phyloP scores from a whole-genome alignment of 2,113 vertebrate species.

The Baryphthengus martii region DNA sequence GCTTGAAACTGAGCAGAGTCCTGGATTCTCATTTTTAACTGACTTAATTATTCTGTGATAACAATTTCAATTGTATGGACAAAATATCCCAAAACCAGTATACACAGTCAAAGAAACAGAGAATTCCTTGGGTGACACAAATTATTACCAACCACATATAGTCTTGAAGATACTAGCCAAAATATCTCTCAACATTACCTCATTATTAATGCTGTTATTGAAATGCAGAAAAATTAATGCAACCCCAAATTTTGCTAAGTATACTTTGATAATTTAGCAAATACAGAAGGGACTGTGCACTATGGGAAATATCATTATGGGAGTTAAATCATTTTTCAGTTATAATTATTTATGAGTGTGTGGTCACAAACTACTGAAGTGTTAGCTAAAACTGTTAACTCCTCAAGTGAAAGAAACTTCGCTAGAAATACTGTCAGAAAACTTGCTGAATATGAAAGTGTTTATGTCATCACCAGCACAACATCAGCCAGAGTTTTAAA shows the following conservation, averaged over 20 bases:
- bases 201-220: neutral
- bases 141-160: neutral
- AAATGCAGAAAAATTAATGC: neutral
- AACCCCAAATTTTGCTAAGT: neutral
- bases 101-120: neutral
- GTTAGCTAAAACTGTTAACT: neutral
- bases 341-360: neutral
- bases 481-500: neutral
- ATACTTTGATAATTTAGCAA: neutral
- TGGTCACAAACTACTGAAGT: neutral
- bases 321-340: neutral
- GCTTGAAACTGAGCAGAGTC: neutral
- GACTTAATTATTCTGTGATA: neutral
- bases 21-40: neutral
- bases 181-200: neutral
- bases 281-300: neutral
- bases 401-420: neutral
- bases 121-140: neutral
- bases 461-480: neutral
- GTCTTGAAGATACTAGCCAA: neutral
- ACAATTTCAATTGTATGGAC: neutral
- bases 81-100: neutral
- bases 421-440: neutral
- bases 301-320: neutral
- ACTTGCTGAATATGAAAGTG: neutral